Evolutionary conservation across 2,113 vertebrate species (phyloP), one percentile per base, ranked within the genome.

Genomic region (Harpagus bidentatus): DNA sequence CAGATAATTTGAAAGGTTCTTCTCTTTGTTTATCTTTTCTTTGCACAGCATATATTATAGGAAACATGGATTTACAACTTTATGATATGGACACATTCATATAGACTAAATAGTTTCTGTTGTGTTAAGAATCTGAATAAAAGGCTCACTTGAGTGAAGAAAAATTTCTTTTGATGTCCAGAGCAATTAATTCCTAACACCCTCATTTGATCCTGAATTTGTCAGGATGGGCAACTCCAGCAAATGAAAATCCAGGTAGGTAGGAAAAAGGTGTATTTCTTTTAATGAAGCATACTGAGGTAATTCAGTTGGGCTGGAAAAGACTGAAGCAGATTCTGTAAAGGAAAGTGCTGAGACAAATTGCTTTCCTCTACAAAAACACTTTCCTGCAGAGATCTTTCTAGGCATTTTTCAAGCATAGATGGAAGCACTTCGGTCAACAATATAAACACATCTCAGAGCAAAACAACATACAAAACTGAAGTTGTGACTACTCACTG

Each of bases 401-500:
- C 93, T 73, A 90, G 88, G 78, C 61, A 83, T 89, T 97, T 95
- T 93, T 83, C 63, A 69, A 84, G 45, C 56, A 52, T 31, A 55
- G 87, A 65, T 80, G 85, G 90, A 97, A 95, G 62, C 62, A 91
- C 88, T 95, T 95, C 4, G 65, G 76, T 55, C 48, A 38, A 90
- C 76, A 95, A 79, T 29, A 93, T 29, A 88, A 97, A 95, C 62
- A 83, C 67, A 92, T 74, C 47, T 78, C 22, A 14, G 86, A 52
- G 50, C 31, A 73, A 91, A 95, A 55, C 63, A 92, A 92, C 88
- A 79, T 9, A 86, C 31, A 42, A 42, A 86, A 52, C 11, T 34
- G 29, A 40, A 73, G 90, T 13, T 62, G 69, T 43, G 88, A 74
- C 81, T 93, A 98, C 98, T 98, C 95, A 98, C 98, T 78, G 34